Evolutionary conservation across 2,888 invertebrate species (phyloP).

Genomic region (Eubasilissa splendida): DNA sequence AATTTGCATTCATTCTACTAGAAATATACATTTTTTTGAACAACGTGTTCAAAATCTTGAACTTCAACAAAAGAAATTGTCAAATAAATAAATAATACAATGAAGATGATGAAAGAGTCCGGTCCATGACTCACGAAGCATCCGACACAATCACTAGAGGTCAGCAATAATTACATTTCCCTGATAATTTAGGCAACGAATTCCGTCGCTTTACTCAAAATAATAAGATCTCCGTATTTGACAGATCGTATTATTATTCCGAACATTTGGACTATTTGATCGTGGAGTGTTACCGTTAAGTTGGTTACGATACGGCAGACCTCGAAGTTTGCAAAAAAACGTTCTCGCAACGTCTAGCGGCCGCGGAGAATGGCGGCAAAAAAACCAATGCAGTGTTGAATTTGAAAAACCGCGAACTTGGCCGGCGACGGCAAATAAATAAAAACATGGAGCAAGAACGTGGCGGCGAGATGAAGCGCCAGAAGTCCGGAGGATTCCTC

Average conservation of each 20-base stretch:
- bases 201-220: not conserved
- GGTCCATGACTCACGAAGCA: no score
- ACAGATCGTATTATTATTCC: not conserved
- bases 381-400: not conserved
- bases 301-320: not conserved
- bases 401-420: not conserved
- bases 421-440: not conserved
- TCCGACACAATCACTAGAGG: no score
- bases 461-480: slow-evolving; percentile 61
- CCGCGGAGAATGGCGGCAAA: not conserved
- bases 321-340: slow-evolving; percentile 14
- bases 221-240: not conserved
- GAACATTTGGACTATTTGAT: slow-evolving; percentile 19
- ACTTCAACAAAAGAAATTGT: no score
- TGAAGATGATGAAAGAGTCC: no score
- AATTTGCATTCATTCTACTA: no score
- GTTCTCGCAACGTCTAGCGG: not conserved
- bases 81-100: no score
- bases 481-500: slow-evolving; percentile 70
- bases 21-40: no score
- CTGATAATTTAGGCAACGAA: not conserved
- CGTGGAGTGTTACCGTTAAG: slow-evolving; percentile 24
- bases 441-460: slow-evolving; percentile 37
- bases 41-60: no score
- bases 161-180: no score